phyloP scores from a whole-genome alignment of 1,140 invertebrate species.

The Nephila pilipes region DNA sequence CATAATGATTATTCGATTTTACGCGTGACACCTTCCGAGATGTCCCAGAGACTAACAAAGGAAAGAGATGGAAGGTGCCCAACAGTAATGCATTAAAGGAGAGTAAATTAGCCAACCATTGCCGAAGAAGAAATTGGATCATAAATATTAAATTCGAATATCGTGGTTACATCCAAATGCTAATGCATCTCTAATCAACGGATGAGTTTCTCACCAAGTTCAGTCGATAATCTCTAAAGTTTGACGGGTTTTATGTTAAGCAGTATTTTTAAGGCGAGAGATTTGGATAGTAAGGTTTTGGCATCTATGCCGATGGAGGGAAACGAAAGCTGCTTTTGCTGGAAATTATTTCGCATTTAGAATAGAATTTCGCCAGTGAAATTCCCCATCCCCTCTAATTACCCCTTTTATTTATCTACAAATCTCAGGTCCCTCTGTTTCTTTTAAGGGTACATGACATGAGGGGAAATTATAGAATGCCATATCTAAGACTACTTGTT shows the following conservation, averaged over 20 bases:
- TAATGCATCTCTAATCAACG: constrained; percentile 35
- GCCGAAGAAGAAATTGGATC: constrained; percentile 26
- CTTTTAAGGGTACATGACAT: no score
- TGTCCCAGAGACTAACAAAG: neutral
- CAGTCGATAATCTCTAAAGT: constrained; percentile 19
- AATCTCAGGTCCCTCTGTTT: no score
- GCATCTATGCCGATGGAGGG: no score
- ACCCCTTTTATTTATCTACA: no score
- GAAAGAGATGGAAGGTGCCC: neutral
- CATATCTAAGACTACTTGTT: no score
- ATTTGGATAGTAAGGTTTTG: neutral
- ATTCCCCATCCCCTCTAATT: no score
- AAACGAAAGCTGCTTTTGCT: no score
- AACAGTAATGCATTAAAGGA: constrained; percentile 35
- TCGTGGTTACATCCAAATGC: constrained; percentile 5
- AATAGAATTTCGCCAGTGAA: no score
- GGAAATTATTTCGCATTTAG: no score
- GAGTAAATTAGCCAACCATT: neutral
- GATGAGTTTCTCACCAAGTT: neutral
- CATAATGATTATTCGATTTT: constrained; percentile 36
- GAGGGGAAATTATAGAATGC: no score
- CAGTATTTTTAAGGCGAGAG: neutral
- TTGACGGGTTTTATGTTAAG: neutral
- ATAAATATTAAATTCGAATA: constrained; percentile 37
- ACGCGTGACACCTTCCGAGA: constrained; percentile 7